Percentiles rank a stretch among this genome's conserved stretches.
Evolutionary conservation across 2,797 vertebrate species (phyloP).

Genomic region (Onychomys torridus): DNA sequence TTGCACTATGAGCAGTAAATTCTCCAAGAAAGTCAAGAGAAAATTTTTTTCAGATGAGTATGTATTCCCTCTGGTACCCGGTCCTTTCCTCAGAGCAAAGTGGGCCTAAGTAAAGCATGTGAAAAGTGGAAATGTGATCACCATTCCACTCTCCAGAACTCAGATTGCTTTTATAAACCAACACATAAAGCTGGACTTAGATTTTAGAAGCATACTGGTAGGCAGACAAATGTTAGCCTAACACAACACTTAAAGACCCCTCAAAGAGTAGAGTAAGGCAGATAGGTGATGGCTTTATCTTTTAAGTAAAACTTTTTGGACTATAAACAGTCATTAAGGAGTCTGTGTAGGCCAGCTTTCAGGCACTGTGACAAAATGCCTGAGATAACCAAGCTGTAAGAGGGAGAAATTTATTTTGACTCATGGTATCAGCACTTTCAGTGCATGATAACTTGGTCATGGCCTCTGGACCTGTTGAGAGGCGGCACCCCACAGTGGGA

Average conservation of each 20-base stretch:
- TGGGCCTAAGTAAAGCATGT: slow-evolving; percentile 67
- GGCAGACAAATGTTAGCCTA: background rate
- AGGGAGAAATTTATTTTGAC: background rate
- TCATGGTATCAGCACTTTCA: background rate
- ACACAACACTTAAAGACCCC: background rate
- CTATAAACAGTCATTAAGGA: background rate
- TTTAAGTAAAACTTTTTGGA: slow-evolving; percentile 4
- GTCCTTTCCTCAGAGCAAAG: slow-evolving; percentile 58
- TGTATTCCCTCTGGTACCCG: slow-evolving; percentile 34
- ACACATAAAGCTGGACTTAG: background rate
- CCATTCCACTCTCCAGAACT: slow-evolving; percentile 64
- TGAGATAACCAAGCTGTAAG: background rate
- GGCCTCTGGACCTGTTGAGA: background rate
- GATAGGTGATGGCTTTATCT: background rate
- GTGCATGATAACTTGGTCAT: background rate
- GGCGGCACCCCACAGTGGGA: background rate
- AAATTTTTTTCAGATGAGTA: slow-evolving; percentile 21
- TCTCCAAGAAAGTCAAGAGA: slow-evolving; percentile 56
- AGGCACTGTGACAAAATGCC: background rate
- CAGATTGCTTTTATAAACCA: slow-evolving; percentile 53
- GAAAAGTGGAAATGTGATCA: slow-evolving; percentile 65
- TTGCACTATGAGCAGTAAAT: slow-evolving; percentile 6
- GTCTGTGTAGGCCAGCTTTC: background rate
- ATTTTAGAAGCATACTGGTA: slow-evolving; percentile 17
- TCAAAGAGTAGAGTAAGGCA: background rate